Base-by-base conservation (phyloP, 1,140 invertebrate genomes). In the Caenorhabditis remanei region DNA sequence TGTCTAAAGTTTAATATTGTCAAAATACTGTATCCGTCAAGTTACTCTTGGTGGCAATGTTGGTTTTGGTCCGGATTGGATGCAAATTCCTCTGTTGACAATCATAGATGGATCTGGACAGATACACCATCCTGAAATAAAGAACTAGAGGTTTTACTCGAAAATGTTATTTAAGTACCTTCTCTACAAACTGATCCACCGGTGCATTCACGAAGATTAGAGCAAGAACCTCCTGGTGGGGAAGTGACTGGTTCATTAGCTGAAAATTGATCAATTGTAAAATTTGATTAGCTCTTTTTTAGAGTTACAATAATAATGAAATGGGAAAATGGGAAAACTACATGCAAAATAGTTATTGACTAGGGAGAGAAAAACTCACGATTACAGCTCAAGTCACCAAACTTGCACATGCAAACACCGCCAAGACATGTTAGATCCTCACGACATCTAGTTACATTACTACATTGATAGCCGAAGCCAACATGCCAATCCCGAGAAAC, bases 41-140 rank as follows among this genome's bases (percentile, higher is more conserved):
- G 32, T 32, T 87, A 50, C 53, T 56, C 48, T 75, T 46, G 86
- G 79, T 21, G 87, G 89, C 2, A 87, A 43, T 13, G 89, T 90
- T 41, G 89, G 83, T 40, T 65, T 89, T 7, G 86, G 83, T 46
- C 87, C 87, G 0, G 88, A 89, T 56, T 88, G 89, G 46, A 90
- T 87, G 84, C 90, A 91, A 32, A 90, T 56, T 67, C 90, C 90
- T n/a, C 85, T 71, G 14, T 87, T 58, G 40, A 91, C 89, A 71
- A 91, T 88, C 91, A 91, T 91, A 13, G 83, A 63, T 50, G 89
- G 63, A 50, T 91, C 91, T n/a, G 91, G 91, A 55, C 90, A 91
- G n/a, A 91, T 87, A 65, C 90, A 91, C 90, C 90, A 90, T 40
- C 90, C 87, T 86, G 41, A 58, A 87, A 88, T 8, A 58, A 41